Percentiles rank a stretch among this genome's conserved stretches.
Conservation (phyloP, 2,797 vertebrate genomes). For the Darevskia mixta region DNA sequence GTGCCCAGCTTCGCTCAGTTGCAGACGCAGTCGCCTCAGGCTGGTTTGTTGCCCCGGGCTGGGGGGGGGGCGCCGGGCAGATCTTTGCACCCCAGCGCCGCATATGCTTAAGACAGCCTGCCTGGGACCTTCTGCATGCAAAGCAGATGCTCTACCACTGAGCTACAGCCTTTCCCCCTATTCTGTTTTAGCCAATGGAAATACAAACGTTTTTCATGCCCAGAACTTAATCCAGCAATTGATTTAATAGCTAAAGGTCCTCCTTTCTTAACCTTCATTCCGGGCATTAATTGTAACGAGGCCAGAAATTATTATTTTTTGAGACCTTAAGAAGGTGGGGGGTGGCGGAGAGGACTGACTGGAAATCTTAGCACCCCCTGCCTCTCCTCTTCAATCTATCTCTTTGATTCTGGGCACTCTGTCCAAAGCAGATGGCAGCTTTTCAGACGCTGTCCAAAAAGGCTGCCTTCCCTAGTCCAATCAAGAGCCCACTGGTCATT, state of each 20-base stretch:
- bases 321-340: not conserved
- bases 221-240: not conserved
- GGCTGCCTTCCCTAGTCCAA: not conserved
- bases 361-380: not conserved
- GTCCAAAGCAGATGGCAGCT: not conserved
- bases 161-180: too few relatives aligned
- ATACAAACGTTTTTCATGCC: accelerated
- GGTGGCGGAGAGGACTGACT: not conserved
- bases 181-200: not conserved
- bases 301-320: not conserved
- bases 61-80: too few relatives aligned
- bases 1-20: too few relatives aligned
- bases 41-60: too few relatives aligned
- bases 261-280: not conserved
- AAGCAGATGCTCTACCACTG: too few relatives aligned
- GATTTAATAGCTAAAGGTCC: not conserved
- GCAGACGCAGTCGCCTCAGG: too few relatives aligned
- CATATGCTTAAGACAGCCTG: too few relatives aligned
- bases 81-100: too few relatives aligned
- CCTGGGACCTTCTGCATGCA: too few relatives aligned
- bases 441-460: not conserved
- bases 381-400: not conserved
- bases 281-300: not conserved
- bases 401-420: not conserved
- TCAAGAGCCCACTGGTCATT: not conserved